Evolutionary conservation across 2,888 invertebrate species (phyloP), one percentile per base, ranked within the genome.

Genomic region (Lasioglossum pauxillum): DNA sequence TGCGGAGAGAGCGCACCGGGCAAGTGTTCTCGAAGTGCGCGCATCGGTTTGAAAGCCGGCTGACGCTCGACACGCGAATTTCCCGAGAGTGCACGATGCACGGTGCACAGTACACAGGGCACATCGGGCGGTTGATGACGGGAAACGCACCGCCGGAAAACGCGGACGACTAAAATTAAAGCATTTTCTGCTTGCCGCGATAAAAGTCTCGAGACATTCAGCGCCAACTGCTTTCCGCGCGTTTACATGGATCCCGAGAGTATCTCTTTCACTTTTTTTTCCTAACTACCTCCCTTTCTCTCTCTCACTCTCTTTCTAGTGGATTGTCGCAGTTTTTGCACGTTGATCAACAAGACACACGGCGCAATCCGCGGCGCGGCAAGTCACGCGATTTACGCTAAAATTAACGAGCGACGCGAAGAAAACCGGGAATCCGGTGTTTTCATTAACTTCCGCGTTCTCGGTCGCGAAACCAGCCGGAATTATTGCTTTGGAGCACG

Each of bases 101-200:
- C 46, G 44, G 4, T n/a, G 57, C 12, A 57, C 57, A 57, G 57
- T n/a, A n/a, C 46, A 38, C 27, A 10, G 27, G 23, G 31, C 41
- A 16, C 72, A 71, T 12, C 41, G 38, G 38, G 38, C 57, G 69
- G 75, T 82, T 71, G 82, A 83, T 69, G 82, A 60, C 82, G 83
- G 74, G 57, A 49, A 83, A 81, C 75, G 67, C 67, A 27, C 23
- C 41, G 60, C 67, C 64, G 71, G 44, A 64, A 53, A 74, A 76
- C 49, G 72, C 64, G 46, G 44, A 31, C 46, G 72, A 72, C 35
- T 67, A 76, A 83, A 83, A 83, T 82, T 83, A 83, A 83, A 83
- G 75, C 83, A 73, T 83, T 83, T 82, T 35, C 75, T 27, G 5
- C 41, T 64, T 12, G 41, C 60, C n/a, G 27, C 60, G 60, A 73